Conservation (phyloP, 2,888 invertebrate genomes). For the Ectemnius lituratus region DNA sequence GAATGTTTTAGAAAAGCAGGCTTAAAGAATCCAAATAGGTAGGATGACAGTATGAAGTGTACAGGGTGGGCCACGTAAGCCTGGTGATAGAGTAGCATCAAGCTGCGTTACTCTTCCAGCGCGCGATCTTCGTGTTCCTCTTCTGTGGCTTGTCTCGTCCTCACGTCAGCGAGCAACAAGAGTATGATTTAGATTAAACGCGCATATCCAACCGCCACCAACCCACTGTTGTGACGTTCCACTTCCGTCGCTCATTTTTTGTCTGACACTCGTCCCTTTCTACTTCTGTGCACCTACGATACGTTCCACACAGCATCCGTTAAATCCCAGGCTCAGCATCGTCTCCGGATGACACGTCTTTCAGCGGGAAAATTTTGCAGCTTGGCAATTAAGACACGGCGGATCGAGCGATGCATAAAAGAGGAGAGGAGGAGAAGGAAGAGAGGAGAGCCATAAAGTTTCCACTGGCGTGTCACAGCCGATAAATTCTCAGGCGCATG, state of each 20-base stretch:
- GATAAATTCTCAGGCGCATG: slow-evolving; percentile 11
- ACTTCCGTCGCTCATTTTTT: slow-evolving; percentile 48
- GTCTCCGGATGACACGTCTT: no score
- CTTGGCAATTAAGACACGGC: background rate
- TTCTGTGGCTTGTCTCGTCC: slow-evolving; percentile 28
- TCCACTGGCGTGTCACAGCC: background rate
- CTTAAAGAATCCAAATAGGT: background rate
- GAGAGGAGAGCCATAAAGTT: background rate
- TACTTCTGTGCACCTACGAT: no score
- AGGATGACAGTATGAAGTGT: slow-evolving; percentile 12
- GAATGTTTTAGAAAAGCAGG: background rate
- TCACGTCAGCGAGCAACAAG: slow-evolving; percentile 46
- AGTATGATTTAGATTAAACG: slow-evolving; percentile 61
- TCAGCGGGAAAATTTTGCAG: slow-evolving; percentile 5
- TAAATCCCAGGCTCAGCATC: no score
- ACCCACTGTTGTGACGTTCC: slow-evolving; percentile 51
- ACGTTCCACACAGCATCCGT: background rate
- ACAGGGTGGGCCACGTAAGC: slow-evolving; percentile 14
- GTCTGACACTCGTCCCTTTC: background rate
- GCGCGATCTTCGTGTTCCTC: slow-evolving; percentile 20
- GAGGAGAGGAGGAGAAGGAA: no score
- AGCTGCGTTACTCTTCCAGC: slow-evolving; percentile 12
- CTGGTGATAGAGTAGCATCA: slow-evolving; percentile 20
- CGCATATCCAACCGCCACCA: slow-evolving; percentile 46
- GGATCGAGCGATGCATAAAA: background rate